A percentile compares a stretch with the other conserved stretches of the same genome.
Evolutionary conservation across 2,888 invertebrate species (phyloP).

Genomic region (Drosophila borealis): DNA sequence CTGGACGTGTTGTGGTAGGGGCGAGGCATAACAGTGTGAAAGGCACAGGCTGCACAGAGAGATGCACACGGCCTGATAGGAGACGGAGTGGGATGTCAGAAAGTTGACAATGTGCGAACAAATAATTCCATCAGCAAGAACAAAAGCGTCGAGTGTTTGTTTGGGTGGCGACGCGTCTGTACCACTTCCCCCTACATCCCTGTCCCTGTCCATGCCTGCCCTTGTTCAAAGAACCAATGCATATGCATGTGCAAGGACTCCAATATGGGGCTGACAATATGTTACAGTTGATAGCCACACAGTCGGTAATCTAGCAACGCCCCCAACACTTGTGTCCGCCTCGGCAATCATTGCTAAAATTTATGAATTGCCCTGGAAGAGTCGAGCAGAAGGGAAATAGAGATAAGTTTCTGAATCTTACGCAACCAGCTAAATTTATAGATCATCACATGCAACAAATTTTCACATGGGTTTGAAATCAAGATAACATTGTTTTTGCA

Average conservation of each 20-base stretch:
- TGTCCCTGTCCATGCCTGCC: constrained; percentile 5
- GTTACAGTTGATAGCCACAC: constrained; percentile 49
- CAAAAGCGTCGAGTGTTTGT: constrained; percentile 81
- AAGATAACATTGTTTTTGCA: constrained; percentile 2
- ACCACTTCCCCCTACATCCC: constrained; percentile 18
- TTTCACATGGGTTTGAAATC: not conserved
- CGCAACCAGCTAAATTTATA: not conserved
- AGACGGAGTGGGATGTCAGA: constrained; percentile 53
- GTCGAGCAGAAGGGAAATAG: not conserved
- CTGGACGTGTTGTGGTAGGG: constrained; percentile 18
- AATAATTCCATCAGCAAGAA: constrained; percentile 83
- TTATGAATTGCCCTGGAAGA: constrained; percentile 67
- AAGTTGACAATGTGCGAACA: constrained; percentile 83
- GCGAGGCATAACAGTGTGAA: constrained; percentile 33
- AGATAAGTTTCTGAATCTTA: not conserved
- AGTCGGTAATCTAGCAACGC: constrained; percentile 60
- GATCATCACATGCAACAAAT: not conserved
- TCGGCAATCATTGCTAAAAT: constrained; percentile 78
- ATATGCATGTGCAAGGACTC: constrained; percentile 36
- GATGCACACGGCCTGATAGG: constrained; percentile 59
- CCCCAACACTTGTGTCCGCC: constrained; percentile 41
- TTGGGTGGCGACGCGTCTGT: constrained; percentile 68
- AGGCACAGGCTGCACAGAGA: constrained; percentile 43
- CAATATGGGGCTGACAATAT: constrained; percentile 26
- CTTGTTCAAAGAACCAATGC: constrained; percentile 44